A percentile compares a stretch with the other conserved stretches of the same genome.
phyloP scores from a whole-genome alignment of 2,888 invertebrate species.

The Beris morrisii region DNA sequence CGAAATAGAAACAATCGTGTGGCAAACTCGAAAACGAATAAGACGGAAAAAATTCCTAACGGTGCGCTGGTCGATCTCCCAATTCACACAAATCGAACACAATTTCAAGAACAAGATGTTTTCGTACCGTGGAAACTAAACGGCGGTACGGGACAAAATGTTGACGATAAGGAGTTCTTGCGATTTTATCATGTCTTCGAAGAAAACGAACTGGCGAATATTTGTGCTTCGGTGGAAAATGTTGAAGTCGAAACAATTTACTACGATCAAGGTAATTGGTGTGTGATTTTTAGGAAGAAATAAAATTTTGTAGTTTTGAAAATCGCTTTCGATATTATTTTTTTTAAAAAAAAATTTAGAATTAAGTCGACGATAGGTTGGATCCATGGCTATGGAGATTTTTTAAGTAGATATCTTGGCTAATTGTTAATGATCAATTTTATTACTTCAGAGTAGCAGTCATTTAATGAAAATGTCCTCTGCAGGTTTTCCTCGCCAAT shows the following conservation, averaged over 20 bases:
- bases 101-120: constrained; percentile 87
- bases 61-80: constrained; percentile 56
- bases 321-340: too few relatives aligned
- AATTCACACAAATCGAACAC: constrained; percentile 87
- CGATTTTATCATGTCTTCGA: constrained; percentile 94
- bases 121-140: constrained; percentile 94
- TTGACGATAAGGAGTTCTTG: constrained; percentile 61
- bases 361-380: too few relatives aligned
- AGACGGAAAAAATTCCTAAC: constrained; percentile 41
- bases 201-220: constrained; percentile 72
- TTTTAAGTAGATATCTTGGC: too few relatives aligned
- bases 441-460: too few relatives aligned
- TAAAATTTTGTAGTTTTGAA: background rate
- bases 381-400: too few relatives aligned
- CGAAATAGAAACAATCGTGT: constrained; percentile 57
- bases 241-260: constrained; percentile 69
- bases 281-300: constrained; percentile 72
- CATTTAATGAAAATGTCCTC: too few relatives aligned
- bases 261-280: constrained; percentile 98
- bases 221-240: constrained; percentile 60
- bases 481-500: too few relatives aligned
- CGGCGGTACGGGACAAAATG: background rate
- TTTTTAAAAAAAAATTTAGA: too few relatives aligned
- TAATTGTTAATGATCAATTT: too few relatives aligned
- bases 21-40: constrained; percentile 48